These are phyloP conservation scores for Pantherophis guttatus DNA, from an alignment of 2,113 vertebrate genomes.

Conservation along the genomic window DNA sequence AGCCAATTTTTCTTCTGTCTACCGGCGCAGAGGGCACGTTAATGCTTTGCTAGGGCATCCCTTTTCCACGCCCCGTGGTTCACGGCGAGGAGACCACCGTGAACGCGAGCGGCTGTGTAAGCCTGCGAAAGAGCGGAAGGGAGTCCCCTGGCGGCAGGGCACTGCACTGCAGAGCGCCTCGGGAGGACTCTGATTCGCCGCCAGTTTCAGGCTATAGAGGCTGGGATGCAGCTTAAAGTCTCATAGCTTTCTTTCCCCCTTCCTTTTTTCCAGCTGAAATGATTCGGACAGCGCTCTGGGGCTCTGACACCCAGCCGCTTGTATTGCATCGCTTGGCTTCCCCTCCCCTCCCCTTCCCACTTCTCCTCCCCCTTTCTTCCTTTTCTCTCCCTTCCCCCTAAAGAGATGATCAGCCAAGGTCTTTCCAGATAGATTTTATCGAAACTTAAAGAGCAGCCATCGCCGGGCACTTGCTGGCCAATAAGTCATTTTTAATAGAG, in stretches of 20 bases:
- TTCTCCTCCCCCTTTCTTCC: constrained; percentile 20
- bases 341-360: constrained; percentile 43
- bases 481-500: constrained; percentile 58
- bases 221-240: constrained; percentile 28
- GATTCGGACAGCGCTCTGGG: not conserved
- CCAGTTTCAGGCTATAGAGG: constrained; percentile 9
- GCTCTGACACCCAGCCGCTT: not conserved
- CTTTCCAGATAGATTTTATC: constrained; percentile 51
- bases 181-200: constrained; percentile 36
- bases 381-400: constrained; percentile 38
- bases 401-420: constrained; percentile 53
- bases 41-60: not conserved
- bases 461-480: constrained; percentile 31
- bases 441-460: constrained; percentile 49
- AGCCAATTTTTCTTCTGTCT: not conserved
- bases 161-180: constrained; percentile 30
- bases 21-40: not conserved
- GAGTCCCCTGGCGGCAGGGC: constrained; percentile 54
- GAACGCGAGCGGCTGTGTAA: not conserved
- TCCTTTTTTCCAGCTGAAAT: not conserved
- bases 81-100: not conserved
- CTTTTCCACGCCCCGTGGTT: not conserved
- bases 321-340: not conserved
- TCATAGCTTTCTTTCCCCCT: constrained; percentile 17
- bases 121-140: not conserved